A percentile compares a stretch with the other conserved stretches of the same genome.
These are phyloP conservation scores for Conus canariensis DNA, from an alignment of 2,888 invertebrate genomes.

Conservation along the genomic window DNA sequence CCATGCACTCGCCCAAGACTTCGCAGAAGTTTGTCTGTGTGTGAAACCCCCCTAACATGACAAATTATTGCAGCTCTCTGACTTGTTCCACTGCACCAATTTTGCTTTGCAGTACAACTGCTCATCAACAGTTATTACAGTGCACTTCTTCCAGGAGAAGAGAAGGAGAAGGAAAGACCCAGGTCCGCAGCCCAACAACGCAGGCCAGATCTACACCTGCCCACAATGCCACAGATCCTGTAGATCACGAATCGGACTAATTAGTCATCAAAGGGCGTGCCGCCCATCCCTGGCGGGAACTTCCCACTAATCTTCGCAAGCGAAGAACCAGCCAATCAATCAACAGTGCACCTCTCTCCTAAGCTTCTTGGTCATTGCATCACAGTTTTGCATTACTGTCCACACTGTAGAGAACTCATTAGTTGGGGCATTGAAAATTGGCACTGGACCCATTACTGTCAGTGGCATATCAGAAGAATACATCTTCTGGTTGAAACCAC, in stretches of 20 bases:
- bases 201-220: too few species aligned
- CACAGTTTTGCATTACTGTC: neutral
- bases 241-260: too few species aligned
- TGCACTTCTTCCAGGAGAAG: neutral
- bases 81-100: neutral
- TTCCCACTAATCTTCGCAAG: too few species aligned
- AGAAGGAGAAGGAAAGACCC: too few species aligned
- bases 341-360: too few species aligned
- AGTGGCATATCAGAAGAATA: neutral
- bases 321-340: too few species aligned
- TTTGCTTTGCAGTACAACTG: neutral
- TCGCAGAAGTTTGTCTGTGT: neutral
- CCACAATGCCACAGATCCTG: too few species aligned
- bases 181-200: too few species aligned
- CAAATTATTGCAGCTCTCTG: neutral
- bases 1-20: neutral
- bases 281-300: too few species aligned
- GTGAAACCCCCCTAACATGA: neutral
- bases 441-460: neutral
- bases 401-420: neutral
- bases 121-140: neutral
- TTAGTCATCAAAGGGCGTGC: too few species aligned
- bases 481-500: neutral
- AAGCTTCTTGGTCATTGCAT: neutral
- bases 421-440: constrained; percentile 2